Percentiles rank a stretch among this genome's conserved stretches.
These are phyloP conservation scores for Atrichornis clamosus DNA, from an alignment of 2,113 vertebrate genomes.

Conservation along the genomic window DNA sequence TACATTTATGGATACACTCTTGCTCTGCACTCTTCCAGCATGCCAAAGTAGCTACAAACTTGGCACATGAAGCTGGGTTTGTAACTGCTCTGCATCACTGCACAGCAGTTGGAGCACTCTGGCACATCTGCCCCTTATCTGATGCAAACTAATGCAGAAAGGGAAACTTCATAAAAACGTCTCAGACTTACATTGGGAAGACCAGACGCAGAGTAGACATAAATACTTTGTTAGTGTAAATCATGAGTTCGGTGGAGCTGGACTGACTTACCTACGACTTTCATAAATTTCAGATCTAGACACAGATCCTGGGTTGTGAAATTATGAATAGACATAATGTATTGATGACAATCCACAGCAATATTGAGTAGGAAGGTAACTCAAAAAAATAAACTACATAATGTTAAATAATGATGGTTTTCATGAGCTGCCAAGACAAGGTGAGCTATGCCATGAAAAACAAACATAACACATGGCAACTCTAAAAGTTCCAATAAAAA, in stretches of 20 bases:
- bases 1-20: neutral
- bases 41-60: neutral
- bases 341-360: neutral
- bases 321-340: neutral
- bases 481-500: neutral
- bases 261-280: neutral
- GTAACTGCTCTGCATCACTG: neutral
- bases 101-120: neutral
- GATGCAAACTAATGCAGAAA: slow-evolving; percentile 7
- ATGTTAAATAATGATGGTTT: neutral
- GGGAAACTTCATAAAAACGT: neutral
- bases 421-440: neutral
- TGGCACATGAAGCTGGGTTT: neutral
- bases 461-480: neutral
- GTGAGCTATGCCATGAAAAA: neutral
- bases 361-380: neutral
- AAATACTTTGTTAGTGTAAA: neutral
- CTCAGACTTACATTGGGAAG: neutral
- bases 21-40: neutral
- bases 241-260: neutral
- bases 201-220: neutral
- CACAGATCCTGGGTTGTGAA: neutral
- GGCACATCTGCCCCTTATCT: neutral
- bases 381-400: neutral
- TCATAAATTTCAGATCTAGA: neutral